phyloP scores from a whole-genome alignment of 2,113 vertebrate species.

The Antigone vipio region DNA sequence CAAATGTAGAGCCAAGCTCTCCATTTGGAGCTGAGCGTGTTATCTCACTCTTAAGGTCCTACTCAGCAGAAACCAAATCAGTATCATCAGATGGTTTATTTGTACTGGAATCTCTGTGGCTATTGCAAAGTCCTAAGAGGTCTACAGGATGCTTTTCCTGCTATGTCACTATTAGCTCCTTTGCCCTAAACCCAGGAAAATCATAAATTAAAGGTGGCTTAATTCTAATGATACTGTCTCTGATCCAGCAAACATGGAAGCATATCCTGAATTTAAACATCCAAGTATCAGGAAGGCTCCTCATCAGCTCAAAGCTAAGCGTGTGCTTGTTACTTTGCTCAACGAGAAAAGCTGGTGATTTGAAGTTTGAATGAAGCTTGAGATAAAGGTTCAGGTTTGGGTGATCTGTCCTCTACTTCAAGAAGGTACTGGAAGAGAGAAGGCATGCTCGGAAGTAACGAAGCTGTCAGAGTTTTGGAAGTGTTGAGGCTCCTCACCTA shows the following conservation, averaged over 20 bases:
- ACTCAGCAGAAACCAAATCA: conserved; percentile 43
- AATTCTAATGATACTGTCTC: neutral
- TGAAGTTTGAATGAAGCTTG: neutral
- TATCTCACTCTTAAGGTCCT: conserved; percentile 8
- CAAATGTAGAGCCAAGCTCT: conserved; percentile 1
- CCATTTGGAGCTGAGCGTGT: neutral
- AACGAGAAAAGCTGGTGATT: neutral
- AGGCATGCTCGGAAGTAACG: neutral
- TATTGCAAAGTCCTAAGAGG: neutral
- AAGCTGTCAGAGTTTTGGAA: neutral
- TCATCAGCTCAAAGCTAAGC: neutral
- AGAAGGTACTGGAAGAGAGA: neutral
- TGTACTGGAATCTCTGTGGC: conserved; percentile 3
- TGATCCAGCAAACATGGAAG: neutral
- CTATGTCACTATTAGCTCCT: neutral
- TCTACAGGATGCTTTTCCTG: neutral
- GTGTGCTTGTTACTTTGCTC: neutral
- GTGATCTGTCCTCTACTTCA: neutral
- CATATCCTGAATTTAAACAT: neutral
- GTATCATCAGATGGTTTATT: conserved; percentile 2
- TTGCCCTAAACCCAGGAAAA: neutral
- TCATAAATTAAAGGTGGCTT: neutral
- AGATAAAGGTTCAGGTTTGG: neutral
- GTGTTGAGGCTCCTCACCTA: neutral
- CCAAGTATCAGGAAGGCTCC: neutral